Evolutionary conservation across 2,888 invertebrate species (phyloP), one percentile per base, ranked within the genome.

Genomic region (Aleiodes leptofemur): DNA sequence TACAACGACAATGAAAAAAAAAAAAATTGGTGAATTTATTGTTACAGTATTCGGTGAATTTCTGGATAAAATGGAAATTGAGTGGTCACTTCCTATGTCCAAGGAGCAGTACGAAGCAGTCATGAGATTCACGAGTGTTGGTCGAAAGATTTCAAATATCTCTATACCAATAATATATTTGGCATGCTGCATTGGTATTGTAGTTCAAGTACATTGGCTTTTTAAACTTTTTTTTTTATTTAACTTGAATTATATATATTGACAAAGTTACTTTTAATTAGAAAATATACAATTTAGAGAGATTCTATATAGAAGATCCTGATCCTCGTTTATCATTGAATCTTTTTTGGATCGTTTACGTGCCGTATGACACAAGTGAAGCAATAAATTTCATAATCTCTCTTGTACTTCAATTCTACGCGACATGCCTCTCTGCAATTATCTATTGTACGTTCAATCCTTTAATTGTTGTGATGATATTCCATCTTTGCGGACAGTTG

Each of bases 161-260:
- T 79, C 79, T 4, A 73, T 81, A 4, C 31, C 80, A n/a, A 55
- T 85, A 14, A 82, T 81, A 1, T 76, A 80, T 5, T 34, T 9
- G 50, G 81, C 80, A 80, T 70, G 48, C 8, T 66, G 64, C 66
- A 8, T 72, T 7, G 77, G 72, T 51, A 29, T 59, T 7, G 14
- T 68, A 9, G 71, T 53, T 7, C 75, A 68, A 59, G 75, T 75
- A 75, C 14, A 16, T 1, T 38, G 8, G 8, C 3, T 38, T 38
- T 38, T 8, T 8, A 38, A 38, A 38, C 5, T 5, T 16, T 3
- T n/a, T 5, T 34, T 13, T 31, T 23, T 23, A 0, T 38, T 43
- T 74, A 69, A 50, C 74, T 56, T 23, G 4, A 23, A 23, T 14
- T 31, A 4, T 9, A 34, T 53, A 29, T 16, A 23, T 23, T 23